These are phyloP conservation scores for Xenotilapia caudafasciata DNA, from an alignment of 2,113 vertebrate species.

Conservation along the genomic window DNA sequence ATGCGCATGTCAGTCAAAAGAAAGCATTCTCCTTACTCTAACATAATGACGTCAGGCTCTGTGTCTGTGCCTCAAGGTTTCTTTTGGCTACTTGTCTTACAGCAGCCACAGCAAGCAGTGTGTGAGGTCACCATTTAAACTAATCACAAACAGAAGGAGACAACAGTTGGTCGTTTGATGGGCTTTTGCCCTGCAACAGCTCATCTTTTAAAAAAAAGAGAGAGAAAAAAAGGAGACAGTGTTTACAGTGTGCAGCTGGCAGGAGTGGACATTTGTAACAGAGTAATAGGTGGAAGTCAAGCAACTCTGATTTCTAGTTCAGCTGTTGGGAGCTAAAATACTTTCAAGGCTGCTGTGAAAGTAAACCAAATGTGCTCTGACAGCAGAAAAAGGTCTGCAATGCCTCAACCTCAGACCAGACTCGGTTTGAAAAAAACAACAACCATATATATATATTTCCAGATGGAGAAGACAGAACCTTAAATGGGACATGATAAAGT, in stretches of 20 bases:
- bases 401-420: not conserved
- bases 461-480: not conserved
- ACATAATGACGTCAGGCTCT: not conserved
- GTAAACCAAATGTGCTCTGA: slow-evolving; percentile 19
- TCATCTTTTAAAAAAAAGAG: not conserved
- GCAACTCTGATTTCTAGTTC: not conserved
- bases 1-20: not conserved
- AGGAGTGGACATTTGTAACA: not conserved
- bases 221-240: not conserved
- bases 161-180: slow-evolving; percentile 20
- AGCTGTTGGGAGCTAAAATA: not conserved
- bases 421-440: not conserved
- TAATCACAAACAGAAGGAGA: slow-evolving; percentile 22
- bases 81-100: not conserved
- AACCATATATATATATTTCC: not conserved
- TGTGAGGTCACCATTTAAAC: slow-evolving; percentile 25
- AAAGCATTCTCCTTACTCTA: not conserved
- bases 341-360: not conserved
- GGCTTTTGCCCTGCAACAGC: not conserved
- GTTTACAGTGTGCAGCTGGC: not conserved
- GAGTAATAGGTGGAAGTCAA: not conserved
- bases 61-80: not conserved
- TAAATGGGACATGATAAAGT: not conserved
- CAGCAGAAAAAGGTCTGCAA: slow-evolving; percentile 13
- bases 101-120: not conserved